A percentile compares a stretch with the other conserved stretches of the same genome.
Conservation (phyloP, 1,140 invertebrate species). For the Drosophila insularis region DNA sequence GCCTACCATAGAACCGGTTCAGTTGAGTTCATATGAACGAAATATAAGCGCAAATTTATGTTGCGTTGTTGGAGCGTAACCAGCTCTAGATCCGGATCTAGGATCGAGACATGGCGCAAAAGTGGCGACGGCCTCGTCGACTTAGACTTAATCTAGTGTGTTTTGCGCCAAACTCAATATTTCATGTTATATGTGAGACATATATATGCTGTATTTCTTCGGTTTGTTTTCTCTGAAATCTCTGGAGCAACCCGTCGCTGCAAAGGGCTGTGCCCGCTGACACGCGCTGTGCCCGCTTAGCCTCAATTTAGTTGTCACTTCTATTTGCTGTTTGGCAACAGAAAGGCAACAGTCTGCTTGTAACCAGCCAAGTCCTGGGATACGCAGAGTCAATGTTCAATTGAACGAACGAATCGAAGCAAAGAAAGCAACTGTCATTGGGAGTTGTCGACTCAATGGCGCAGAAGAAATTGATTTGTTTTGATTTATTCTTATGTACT, state of each 20-base stretch:
- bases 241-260: conserved; percentile 2
- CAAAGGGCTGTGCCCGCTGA: not conserved
- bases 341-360: conserved; percentile 5
- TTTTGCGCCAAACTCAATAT: not conserved
- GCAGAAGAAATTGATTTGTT: conserved; percentile 65
- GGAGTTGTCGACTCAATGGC: conserved; percentile 51
- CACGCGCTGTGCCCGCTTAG: conserved; percentile 27
- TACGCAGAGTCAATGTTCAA: conserved; percentile 19
- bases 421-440: conserved; percentile 48
- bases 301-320: conserved; percentile 56
- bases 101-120: not conserved
- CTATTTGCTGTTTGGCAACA: conserved; percentile 22
- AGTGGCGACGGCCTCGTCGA: not conserved
- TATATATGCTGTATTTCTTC: not conserved
- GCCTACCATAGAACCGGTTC: not conserved
- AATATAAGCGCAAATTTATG: conserved; percentile 8
- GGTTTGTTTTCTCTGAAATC: conserved; percentile 33
- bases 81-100: not conserved
- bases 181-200: not conserved
- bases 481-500: conserved; percentile 54
- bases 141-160: conserved; percentile 6
- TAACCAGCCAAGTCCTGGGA: conserved; percentile 9
- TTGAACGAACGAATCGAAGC: conserved; percentile 13
- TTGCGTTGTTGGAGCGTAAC: not conserved
- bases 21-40: not conserved